Base-by-base conservation (phyloP, 2,797 vertebrate species). In the Neopelma chrysocephalum region DNA sequence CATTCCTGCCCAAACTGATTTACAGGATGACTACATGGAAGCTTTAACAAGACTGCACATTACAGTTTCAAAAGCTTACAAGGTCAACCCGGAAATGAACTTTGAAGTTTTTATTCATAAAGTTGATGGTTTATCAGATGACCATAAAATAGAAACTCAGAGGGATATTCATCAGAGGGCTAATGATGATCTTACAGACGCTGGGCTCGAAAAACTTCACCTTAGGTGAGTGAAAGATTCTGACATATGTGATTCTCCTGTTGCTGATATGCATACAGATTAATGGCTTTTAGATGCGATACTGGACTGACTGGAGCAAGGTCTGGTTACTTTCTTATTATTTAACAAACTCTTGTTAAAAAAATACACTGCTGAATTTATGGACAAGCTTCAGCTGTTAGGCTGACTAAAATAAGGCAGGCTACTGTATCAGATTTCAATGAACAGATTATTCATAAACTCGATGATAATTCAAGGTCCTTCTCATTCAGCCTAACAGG, bases 91-190 rank as follows among this genome's bases (percentile, higher is more conserved):
- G 7, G 99, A 99, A 96, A 99, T 99, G 98, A 99, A 99, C 98
- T 99, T 99, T 48, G 99, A 99, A 97, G 99, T 99, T 97, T 99
- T 99, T 93, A 99, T 99, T 97, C 99, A 99, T 98, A 99, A 99
- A 98, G 99, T 99, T 93, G 99, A 99, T 95, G 99, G 99, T 70
- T 98, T 99, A 81, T 99, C 99, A 4, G 99, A 99, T 93, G 99
- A 99, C 97, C 99, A 99, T 98, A 99, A 99, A 98, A 99, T 99
- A 92, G 99, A 99, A 98, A 99, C 99, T 27, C 99, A 99, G 97
- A 98, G 99, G 86, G 99, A 99, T 98, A 99, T 99, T 97, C 99
- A 99, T 96, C 99, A 99, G 98, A 98, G 99, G 97, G 99, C 99
- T 96, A 99, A 99, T 53, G 99, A 99, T 93, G 99, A 99, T 89